Evolutionary conservation across 1,140 invertebrate genomes (phyloP).

Genomic region (Probaryconus sp.): DNA sequence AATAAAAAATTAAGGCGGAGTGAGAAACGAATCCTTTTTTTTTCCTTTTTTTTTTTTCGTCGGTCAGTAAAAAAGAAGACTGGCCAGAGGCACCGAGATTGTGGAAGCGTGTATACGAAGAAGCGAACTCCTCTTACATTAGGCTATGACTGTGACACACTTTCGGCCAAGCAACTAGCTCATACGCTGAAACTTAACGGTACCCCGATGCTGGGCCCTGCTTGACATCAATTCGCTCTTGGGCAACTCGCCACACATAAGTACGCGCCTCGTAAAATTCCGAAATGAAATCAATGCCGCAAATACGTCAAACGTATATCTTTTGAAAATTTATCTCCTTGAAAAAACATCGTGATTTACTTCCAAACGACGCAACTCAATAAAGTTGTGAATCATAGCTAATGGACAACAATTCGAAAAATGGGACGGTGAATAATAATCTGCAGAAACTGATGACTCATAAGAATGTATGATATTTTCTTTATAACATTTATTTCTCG

Average conservation of each 20-base stretch:
- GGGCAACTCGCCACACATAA: conserved; percentile 24
- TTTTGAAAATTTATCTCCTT: conserved; percentile 12
- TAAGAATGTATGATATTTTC: too few species aligned
- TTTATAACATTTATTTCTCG: not conserved
- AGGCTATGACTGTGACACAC: conserved; percentile 73
- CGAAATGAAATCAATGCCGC: not conserved
- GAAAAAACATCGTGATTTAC: too few species aligned
- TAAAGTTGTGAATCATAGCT: too few species aligned
- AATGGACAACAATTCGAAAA: too few species aligned
- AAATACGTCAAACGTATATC: conserved; percentile 1
- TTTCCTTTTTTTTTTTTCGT: conserved; percentile 2
- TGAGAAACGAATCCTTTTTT: not conserved
- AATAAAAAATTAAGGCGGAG: not conserved
- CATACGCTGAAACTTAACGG: conserved; percentile 74
- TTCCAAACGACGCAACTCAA: too few species aligned
- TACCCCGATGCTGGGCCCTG: conserved; percentile 71
- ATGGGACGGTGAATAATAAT: too few species aligned
- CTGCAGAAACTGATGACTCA: too few species aligned
- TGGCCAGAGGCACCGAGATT: conserved; percentile 38
- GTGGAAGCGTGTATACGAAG: conserved; percentile 60
- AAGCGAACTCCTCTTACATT: conserved; percentile 70
- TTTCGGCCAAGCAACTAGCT: conserved; percentile 72
- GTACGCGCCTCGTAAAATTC: conserved; percentile 12
- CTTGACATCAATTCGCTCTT: conserved; percentile 71
- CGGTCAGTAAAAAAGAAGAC: conserved; percentile 28